Evolutionary conservation across 1,140 invertebrate species (phyloP).

Genomic region (Drosophila melanica): DNA sequence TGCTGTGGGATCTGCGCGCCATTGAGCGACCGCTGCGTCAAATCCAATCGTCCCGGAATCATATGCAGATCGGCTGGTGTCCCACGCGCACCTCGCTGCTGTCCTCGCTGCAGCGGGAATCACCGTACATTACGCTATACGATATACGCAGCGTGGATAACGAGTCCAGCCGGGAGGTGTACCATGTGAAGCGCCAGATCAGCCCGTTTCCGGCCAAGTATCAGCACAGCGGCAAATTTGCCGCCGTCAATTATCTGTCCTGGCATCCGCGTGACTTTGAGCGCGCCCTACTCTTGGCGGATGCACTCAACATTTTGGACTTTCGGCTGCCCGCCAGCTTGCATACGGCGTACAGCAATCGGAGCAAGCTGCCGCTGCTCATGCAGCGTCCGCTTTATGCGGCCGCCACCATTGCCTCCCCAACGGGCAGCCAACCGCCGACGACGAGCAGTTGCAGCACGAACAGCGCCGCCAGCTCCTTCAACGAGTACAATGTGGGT

Average conservation of each 20-base stretch:
- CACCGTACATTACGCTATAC: conserved; percentile 73
- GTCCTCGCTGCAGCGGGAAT: conserved; percentile 77
- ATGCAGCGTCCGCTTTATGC: conserved; percentile 64
- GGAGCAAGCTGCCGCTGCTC: conserved; percentile 71
- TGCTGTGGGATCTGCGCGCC: conserved; percentile 94
- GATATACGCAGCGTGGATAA: conserved; percentile 77
- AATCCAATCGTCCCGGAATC: conserved; percentile 88
- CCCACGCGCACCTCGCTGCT: conserved; percentile 88
- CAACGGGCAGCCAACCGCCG: conserved; percentile 46
- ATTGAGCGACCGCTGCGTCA: conserved; percentile 93
- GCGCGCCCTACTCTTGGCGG: conserved; percentile 69
- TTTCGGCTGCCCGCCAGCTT: conserved; percentile 70
- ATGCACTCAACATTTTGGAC: conserved; percentile 70
- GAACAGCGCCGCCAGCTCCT: conserved; percentile 50
- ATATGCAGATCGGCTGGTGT: conserved; percentile 93
- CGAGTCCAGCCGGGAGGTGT: conserved; percentile 69
- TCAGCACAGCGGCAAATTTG: conserved; percentile 58
- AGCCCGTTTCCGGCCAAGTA: conserved; percentile 78
- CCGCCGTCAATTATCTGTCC: conserved; percentile 58
- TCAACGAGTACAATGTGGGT: conserved; percentile 38
- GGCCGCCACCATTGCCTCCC: conserved; percentile 29
- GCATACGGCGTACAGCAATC: conserved; percentile 74
- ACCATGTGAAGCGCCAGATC: conserved; percentile 76
- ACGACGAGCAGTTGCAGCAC: conserved; percentile 64
- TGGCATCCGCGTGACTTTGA: conserved; percentile 81